A percentile compares a stretch with the other conserved stretches of the same genome.
Conservation (phyloP, 2,113 vertebrate genomes). For the Pituophis catenifer region DNA sequence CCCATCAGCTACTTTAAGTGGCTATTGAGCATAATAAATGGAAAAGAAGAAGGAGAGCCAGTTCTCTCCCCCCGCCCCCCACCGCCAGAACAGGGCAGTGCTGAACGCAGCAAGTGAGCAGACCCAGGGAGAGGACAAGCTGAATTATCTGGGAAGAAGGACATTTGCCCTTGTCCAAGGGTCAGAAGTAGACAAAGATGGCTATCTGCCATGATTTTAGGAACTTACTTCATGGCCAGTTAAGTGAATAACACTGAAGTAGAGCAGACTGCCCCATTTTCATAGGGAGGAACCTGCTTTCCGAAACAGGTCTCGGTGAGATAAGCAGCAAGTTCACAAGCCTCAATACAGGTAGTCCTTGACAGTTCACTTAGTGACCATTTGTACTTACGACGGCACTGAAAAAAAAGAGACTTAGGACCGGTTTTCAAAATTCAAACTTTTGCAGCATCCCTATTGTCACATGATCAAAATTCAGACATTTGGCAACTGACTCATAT, state of each 20-base stretch:
- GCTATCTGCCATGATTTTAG: background rate
- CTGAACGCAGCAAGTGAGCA: background rate
- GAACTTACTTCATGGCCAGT: background rate
- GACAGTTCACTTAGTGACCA: background rate
- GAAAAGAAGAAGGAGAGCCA: constrained; percentile 16
- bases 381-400: background rate
- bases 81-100: background rate
- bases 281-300: background rate
- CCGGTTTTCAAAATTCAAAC: background rate
- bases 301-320: background rate
- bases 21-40: constrained; percentile 24
- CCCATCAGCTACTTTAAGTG: constrained; percentile 29
- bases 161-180: constrained; percentile 19
- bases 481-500: background rate
- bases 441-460: background rate
- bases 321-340: background rate
- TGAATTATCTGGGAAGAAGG: background rate
- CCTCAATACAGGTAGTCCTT: background rate
- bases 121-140: background rate
- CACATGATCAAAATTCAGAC: background rate
- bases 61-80: background rate
- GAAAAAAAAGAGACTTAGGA: background rate
- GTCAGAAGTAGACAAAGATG: background rate
- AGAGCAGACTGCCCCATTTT: background rate
- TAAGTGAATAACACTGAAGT: background rate